phyloP scores from a whole-genome alignment of 2,113 vertebrate species.

The Elanoides forficatus region DNA sequence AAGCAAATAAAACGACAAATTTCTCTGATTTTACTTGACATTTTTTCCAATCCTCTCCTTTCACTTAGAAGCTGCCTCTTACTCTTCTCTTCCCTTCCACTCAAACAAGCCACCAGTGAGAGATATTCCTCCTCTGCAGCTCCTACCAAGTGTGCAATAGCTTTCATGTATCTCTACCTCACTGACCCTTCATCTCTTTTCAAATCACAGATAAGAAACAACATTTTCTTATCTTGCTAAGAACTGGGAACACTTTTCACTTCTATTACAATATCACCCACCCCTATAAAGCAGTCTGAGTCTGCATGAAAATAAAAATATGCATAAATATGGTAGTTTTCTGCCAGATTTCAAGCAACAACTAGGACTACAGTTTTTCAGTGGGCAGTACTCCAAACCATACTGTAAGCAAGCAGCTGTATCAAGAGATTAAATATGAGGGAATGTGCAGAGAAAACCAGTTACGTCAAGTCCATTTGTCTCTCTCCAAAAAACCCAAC shows the following conservation, averaged over 20 bases:
- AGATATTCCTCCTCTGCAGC: not conserved
- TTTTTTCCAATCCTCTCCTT: not conserved
- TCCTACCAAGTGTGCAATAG: not conserved
- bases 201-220: conserved; percentile 38
- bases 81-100: not conserved
- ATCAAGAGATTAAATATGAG: conserved; percentile 1
- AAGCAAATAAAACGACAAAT: not conserved
- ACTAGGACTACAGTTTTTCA: not conserved
- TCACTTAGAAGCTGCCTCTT: not conserved
- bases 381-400: not conserved
- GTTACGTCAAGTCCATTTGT: not conserved
- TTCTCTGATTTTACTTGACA: not conserved
- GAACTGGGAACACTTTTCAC: conserved; percentile 1
- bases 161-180: conserved; percentile 11
- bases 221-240: conserved; percentile 40
- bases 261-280: not conserved
- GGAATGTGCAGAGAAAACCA: not conserved
- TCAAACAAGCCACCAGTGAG: not conserved
- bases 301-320: not conserved
- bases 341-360: not conserved
- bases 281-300: not conserved
- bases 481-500: not conserved
- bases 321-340: not conserved
- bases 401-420: not conserved
- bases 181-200: conserved; percentile 13